Evolutionary conservation across 1,140 invertebrate species (phyloP), one percentile per base, ranked within the genome.

Genomic region (Portunus trituberculatus): DNA sequence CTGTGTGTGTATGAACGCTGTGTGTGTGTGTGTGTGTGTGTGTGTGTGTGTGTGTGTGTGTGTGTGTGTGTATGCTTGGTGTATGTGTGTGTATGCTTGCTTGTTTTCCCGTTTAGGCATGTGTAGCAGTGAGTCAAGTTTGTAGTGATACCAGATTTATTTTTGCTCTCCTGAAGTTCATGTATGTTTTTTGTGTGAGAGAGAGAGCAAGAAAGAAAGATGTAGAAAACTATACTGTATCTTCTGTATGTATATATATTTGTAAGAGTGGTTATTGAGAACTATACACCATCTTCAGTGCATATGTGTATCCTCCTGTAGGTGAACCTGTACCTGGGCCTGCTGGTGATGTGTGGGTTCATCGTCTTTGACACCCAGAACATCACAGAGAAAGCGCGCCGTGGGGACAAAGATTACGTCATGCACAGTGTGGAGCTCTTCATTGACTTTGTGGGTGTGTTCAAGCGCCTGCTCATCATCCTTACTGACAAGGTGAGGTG

Each of bases 291-390:
- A 20, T 59, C 10, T 14, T 20, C 12, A 59, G 16, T 59, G 52
- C n/a, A n/a, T 59, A 10, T 59, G 52, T 76, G 25, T 76, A 7
- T 76, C 20, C 28, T 32, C 96, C 93, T 97, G 96, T 84, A 99
- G 98, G 97, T 98, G 82, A 98, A 99, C 96, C 97, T 99, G 16
- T 99, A 99, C 97, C 96, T 99, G 90, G 99, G 99, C 91, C 97
- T 99, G 25, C 97, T 98, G 88, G 97, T 99, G 7, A 99, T 99
- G 98, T 99, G 99, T 97, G 99, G 98, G 87, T 99, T 99, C 97
- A 98, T 99, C 32, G 97, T 99, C 46, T 99, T 98, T 96, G 99
- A 99, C 97, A 99, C 99, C 14, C 99, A 99, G 97, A 97, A 99
- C 91, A 99, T 99, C 96, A 98, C 99, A 96, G 99, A 99, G 97